Base-by-base conservation (phyloP, 1,140 invertebrate species). In the Theocolax elegans region DNA sequence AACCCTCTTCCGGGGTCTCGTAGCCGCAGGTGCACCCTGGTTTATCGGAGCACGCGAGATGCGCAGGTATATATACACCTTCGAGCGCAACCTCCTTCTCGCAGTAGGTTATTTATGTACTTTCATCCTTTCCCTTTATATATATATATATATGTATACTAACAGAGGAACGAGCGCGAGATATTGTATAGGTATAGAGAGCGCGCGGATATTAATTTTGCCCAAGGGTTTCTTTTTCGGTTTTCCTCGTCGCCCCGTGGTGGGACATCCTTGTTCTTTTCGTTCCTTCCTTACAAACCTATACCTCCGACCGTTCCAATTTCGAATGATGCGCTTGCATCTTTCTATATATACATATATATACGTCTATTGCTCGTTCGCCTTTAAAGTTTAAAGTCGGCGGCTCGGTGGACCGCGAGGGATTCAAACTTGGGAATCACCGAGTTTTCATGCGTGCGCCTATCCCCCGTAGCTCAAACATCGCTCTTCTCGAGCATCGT, bases 301-400 rank as follows among this genome's bases (percentile, higher is more conserved):
- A 35, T 6, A 35, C 4, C 10, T 35, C n/a, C n/a, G n/a, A n/a
- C n/a, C n/a, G n/a, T n/a, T n/a, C n/a, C n/a, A n/a, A n/a, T n/a
- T n/a, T n/a, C n/a, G n/a, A n/a, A n/a, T n/a, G n/a, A n/a, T n/a
- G n/a, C n/a, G n/a, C n/a, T n/a, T n/a, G n/a, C n/a, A n/a, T n/a
- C n/a, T n/a, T n/a, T n/a, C n/a, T n/a, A n/a, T n/a, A 35, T 35
- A 35, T 35, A 35, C 4, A 35, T 35, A 35, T 35, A 35, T 35
- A 35, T 4, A 35, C 31, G n/a, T n/a, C n/a, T n/a, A n/a, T n/a
- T n/a, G 40, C 17, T 17, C 59, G 40, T n/a, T 69, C 67, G 23
- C 6, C 67, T 69, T 69, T 63, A 63, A 69, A 53, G 8, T 69
- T 69, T 69, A 69, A 63, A 69, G 59, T 54, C 27, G 23, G 25